Evolutionary conservation across 1,140 invertebrate species (phyloP).

Genomic region (Pseudomyrmex gracilis): DNA sequence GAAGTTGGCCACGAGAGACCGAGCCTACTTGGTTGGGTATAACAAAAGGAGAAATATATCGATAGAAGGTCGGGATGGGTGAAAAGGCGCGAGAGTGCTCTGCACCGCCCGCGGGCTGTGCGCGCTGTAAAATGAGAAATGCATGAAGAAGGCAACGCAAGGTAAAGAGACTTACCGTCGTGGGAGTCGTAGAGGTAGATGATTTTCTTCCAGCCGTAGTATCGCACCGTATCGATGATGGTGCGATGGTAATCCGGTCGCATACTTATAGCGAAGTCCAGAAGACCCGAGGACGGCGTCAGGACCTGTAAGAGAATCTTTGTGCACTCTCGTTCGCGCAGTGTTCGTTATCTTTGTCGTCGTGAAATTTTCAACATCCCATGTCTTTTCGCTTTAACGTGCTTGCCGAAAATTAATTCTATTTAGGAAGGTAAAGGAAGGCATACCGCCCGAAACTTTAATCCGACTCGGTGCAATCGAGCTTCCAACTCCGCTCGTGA

Average conservation of each 20-base stretch:
- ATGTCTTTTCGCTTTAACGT: slow-evolving; percentile 14
- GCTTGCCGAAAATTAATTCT: slow-evolving; percentile 41
- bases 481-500: slow-evolving; percentile 17
- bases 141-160: slow-evolving; percentile 71
- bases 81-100: slow-evolving; percentile 5
- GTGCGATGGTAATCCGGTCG: slow-evolving; percentile 97
- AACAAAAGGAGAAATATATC: slow-evolving; percentile 72
- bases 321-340: neutral
- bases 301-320: slow-evolving; percentile 87
- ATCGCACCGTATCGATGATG: slow-evolving; percentile 95
- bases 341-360: neutral
- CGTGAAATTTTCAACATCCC: slow-evolving; percentile 19
- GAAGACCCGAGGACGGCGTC: slow-evolving; percentile 92
- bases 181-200: slow-evolving; percentile 98
- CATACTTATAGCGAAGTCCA: slow-evolving; percentile 96
- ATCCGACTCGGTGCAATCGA: slow-evolving; percentile 44
- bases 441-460: slow-evolving; percentile 43
- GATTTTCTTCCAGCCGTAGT: slow-evolving; percentile 96
- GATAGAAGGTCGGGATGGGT: neutral
- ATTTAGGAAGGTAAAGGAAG: slow-evolving; percentile 16
- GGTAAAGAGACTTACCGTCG: slow-evolving; percentile 91
- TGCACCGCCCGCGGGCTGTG: neutral
- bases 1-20: slow-evolving; percentile 72
- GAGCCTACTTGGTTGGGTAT: slow-evolving; percentile 50
- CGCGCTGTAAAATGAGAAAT: slow-evolving; percentile 79